Evolutionary conservation across 2,797 vertebrate genomes (phyloP), one percentile per base, ranked within the genome.

Genomic region (Gymnothorax javanicus): DNA sequence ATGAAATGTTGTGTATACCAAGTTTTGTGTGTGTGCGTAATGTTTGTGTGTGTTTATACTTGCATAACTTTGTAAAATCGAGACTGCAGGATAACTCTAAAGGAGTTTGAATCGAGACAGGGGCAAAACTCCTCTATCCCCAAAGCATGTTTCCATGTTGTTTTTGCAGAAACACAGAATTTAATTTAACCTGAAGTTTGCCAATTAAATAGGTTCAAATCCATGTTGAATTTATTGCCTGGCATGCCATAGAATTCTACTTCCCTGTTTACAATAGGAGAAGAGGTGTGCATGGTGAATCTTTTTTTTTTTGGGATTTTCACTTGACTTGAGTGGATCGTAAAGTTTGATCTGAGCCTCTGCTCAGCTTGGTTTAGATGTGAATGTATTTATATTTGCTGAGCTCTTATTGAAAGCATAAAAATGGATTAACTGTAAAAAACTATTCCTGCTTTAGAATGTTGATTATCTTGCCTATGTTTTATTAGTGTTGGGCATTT

Each of bases 371-470:
- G 86, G 86, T n/a, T 84, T 75, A 88, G 86, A 69, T 87, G 83
- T 90, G 89, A 93, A 91, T 93, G 90, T 90, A 90, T 59, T 59
- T 33, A 88, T n/a, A 62, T 60, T 79, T 77, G 56, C 57, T 58
- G 57, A 64, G 83, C 50, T 79, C 59, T 64, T 85, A 79, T 57
- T n/a, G 62, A 67, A 87, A 87, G 50, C 27, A 56, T 62, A 50
- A 33, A 85, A 85, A 75, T 50, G 69, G 75, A 85, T 60, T 58
- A 43, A 43, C 33, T 84, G 33, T 60, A 64, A 77, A 50, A 77
- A 86, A 62, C 0, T 23, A 23, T 52, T 88, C 12, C 27, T 89
- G 84, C 85, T 90, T 77, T 87, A 87, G 86, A 92, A 92, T 92
- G 90, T 91, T 62, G 69, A 13, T 62, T 88, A 83, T 64, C 87